These are phyloP conservation scores for Petaurus breviceps DNA, from an alignment of 2,113 vertebrate species.

Conservation along the genomic window DNA sequence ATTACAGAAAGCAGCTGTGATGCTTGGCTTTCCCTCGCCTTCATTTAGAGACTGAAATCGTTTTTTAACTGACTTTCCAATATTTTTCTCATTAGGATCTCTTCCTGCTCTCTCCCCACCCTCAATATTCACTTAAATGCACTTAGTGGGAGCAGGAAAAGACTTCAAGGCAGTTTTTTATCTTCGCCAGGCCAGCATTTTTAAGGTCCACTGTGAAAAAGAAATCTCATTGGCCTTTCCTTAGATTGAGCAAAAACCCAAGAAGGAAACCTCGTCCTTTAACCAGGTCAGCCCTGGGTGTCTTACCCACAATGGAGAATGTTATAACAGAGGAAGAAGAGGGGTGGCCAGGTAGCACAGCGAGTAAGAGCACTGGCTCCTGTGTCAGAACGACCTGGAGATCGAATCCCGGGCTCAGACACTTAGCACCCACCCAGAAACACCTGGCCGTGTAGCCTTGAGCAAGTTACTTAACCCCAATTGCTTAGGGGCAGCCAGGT, in stretches of 20 bases:
- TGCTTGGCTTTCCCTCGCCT: conserved; percentile 57
- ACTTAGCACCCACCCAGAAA: too few relatives aligned
- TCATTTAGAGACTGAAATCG: conserved; percentile 64
- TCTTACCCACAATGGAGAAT: background rate
- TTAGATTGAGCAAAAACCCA: conserved; percentile 53
- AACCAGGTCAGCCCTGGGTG: background rate
- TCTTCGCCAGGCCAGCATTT: conserved; percentile 14
- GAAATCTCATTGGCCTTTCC: conserved; percentile 22
- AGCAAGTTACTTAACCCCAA: too few relatives aligned
- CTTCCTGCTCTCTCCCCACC: conserved; percentile 16
- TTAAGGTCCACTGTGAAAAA: conserved; percentile 50
- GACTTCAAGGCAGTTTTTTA: conserved; percentile 23
- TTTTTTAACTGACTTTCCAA: conserved; percentile 59
- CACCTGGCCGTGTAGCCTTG: too few relatives aligned
- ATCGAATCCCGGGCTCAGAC: too few relatives aligned
- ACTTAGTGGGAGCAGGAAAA: conserved; percentile 55
- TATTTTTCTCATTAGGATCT: conserved; percentile 60
- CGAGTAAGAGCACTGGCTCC: too few relatives aligned
- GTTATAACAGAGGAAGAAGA: background rate
- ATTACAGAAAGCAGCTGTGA: conserved; percentile 77
- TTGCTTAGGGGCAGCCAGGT: too few relatives aligned
- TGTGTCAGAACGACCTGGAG: too few relatives aligned
- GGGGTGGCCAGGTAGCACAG: too few relatives aligned
- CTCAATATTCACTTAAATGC: conserved; percentile 54
- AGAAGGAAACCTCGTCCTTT: conserved; percentile 4